These are phyloP conservation scores for Epizoanthus rinbou DNA, from an alignment of 92 coral and sea anemone genomes.

Conservation along the genomic window DNA sequence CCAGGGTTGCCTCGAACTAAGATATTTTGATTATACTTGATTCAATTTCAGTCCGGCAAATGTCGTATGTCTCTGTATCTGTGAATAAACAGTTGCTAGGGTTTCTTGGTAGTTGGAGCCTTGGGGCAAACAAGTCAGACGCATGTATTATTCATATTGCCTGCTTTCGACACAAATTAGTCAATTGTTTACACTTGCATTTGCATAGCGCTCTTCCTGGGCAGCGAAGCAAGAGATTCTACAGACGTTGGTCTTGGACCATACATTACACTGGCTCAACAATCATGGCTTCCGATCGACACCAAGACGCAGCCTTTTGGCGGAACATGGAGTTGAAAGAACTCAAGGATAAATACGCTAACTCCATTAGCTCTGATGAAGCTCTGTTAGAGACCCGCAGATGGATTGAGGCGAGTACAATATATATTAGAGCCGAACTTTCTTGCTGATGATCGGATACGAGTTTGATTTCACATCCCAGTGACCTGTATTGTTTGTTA, in stretches of 20 bases:
- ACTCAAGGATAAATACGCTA: constrained; percentile 55
- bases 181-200: constrained; percentile 31
- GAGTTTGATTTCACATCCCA: constrained; percentile 32
- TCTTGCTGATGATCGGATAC: neutral
- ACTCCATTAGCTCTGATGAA: constrained; percentile 57
- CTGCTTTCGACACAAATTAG: neutral
- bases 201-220: constrained; percentile 37
- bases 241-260: neutral
- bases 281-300: constrained; percentile 8
- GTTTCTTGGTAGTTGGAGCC: constrained; percentile 6
- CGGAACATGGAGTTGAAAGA: constrained; percentile 4
- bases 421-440: no score
- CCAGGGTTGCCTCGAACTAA: no score
- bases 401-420: constrained; percentile 90
- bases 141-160: constrained; percentile 32
- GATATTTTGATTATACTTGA: no score
- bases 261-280: neutral
- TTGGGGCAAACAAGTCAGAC: neutral
- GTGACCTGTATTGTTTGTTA: neutral
- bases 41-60: neutral
- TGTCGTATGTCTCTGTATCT: no score
- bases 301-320: constrained; percentile 9
- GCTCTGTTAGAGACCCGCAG: constrained; percentile 82
- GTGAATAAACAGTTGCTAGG: constrained; percentile 12
- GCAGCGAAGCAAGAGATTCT: constrained; percentile 20